Evolutionary conservation across 1,140 invertebrate genomes (phyloP), one percentile per base, ranked within the genome.

Genomic region (Danaus plexippus): DNA sequence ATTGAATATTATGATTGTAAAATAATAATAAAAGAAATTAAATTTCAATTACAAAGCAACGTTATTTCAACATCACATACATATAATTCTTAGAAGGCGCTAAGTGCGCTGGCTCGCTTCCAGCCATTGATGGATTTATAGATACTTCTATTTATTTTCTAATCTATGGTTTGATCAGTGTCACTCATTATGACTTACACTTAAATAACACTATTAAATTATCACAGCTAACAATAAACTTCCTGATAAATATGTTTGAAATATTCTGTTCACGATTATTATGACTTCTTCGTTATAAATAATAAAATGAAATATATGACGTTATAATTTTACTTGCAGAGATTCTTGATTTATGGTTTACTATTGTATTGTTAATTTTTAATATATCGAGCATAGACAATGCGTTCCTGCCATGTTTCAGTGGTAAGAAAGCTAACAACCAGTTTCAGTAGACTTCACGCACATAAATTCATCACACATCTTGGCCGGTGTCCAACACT

Each of bases 111-210:
- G 56, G 56, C 61, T 15, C 10, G 13, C 11, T 32, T 22, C 55
- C 56, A 58, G 51, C 52, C 55, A 55, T 47, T 63, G 61, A 58
- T 44, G 54, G 61, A 63, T 63, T 63, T 63, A 63, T 63, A 42
- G 52, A 51, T 10, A 6, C 9, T 11, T 32, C 22, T 42, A 40
- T 51, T 51, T 13, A 47, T 47, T 12, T 57, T 45, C 51, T 12
- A n/a, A 22, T 49, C 55, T 41, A 53, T 48, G 60, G 49, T 42
- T 57, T 32, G 22, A 54, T 11, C 22, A 46, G 43, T 32, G 9
- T 40, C 43, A 54, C 43, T 45, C 46, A 54, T 45, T 32, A 44
- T 44, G 32, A 44, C 10, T 44, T 43, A 52, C 8, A 40, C 41
- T 43, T 43, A 49, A 48, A 49, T 10, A 22, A 40, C 9, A 44